Percentiles rank a stretch among this genome's conserved stretches.
phyloP scores from a whole-genome alignment of 2,113 vertebrate species.

The Sphaerodactylus townsendi region DNA sequence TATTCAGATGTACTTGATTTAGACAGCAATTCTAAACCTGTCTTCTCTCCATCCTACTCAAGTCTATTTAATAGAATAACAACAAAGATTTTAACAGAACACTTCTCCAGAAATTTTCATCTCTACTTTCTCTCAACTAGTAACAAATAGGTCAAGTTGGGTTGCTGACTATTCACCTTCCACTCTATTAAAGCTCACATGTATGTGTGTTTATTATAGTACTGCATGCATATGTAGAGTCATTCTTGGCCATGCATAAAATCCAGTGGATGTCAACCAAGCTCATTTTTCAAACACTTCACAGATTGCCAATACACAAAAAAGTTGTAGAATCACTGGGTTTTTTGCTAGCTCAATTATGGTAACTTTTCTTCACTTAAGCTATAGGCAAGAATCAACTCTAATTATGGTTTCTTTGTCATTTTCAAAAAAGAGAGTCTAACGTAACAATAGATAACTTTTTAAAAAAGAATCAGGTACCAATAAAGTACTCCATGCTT shows the following conservation, averaged over 20 bases:
- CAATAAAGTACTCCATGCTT: conserved; percentile 29
- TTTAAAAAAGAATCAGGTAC: conserved; percentile 41
- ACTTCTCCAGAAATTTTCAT: background rate
- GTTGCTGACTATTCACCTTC: background rate
- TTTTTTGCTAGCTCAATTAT: conserved; percentile 8
- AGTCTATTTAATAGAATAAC: too few relatives aligned
- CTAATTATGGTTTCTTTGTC: conserved; percentile 44
- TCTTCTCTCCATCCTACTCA: too few relatives aligned
- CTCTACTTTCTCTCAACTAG: background rate
- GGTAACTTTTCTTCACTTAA: conserved; percentile 11
- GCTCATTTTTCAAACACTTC: background rate
- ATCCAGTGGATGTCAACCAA: background rate
- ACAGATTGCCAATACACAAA: background rate
- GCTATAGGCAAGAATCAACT: background rate
- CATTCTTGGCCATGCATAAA: background rate
- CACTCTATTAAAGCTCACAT: background rate
- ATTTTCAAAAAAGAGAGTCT: conserved; percentile 3
- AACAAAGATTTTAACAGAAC: background rate
- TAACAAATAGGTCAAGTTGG: background rate
- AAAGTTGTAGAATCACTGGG: background rate
- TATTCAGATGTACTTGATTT: background rate
- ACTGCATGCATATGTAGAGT: background rate
- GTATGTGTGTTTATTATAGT: fast-evolving
- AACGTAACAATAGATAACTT: conserved; percentile 14
- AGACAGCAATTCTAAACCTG: background rate